Evolutionary conservation across 2,888 invertebrate genomes (phyloP).

Genomic region (Eupithecia pulchellata): DNA sequence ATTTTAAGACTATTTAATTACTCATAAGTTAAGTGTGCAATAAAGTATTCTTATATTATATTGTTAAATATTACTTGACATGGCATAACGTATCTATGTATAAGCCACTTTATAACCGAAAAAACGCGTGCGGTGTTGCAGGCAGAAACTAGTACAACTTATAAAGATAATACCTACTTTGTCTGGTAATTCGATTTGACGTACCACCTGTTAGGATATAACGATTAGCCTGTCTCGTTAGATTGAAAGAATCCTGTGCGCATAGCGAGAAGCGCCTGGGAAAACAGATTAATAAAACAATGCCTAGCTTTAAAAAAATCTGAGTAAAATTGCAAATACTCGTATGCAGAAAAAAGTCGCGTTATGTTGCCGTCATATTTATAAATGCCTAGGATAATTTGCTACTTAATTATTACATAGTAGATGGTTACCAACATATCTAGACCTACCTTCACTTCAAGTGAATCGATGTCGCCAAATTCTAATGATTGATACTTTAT

Average conservation of each 20-base stretch:
- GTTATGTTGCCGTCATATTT: background rate
- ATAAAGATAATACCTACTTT: too few relatives aligned
- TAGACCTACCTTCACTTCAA: background rate
- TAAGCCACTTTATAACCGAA: too few relatives aligned
- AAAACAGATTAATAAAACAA: conserved; percentile 11
- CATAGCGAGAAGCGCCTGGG: background rate
- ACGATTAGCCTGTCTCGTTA: background rate
- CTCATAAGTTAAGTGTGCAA: too few relatives aligned
- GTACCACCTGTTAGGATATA: background rate
- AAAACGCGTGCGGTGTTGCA: too few relatives aligned
- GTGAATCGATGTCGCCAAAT: background rate
- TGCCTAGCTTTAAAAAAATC: background rate
- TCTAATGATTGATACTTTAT: too few relatives aligned
- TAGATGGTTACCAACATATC: background rate
- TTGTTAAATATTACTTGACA: too few relatives aligned
- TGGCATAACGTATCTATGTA: too few relatives aligned
- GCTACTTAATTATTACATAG: background rate
- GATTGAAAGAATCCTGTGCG: background rate
- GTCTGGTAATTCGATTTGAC: too few relatives aligned
- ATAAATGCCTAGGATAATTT: background rate
- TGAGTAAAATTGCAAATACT: conserved; percentile 5
- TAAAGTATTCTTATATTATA: too few relatives aligned
- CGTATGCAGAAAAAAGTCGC: conserved; percentile 5
- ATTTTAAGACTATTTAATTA: too few relatives aligned
- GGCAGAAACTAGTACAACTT: too few relatives aligned